These are phyloP conservation scores for Chaetodon trifascialis DNA, from an alignment of 2,113 vertebrate species.

Conservation along the genomic window DNA sequence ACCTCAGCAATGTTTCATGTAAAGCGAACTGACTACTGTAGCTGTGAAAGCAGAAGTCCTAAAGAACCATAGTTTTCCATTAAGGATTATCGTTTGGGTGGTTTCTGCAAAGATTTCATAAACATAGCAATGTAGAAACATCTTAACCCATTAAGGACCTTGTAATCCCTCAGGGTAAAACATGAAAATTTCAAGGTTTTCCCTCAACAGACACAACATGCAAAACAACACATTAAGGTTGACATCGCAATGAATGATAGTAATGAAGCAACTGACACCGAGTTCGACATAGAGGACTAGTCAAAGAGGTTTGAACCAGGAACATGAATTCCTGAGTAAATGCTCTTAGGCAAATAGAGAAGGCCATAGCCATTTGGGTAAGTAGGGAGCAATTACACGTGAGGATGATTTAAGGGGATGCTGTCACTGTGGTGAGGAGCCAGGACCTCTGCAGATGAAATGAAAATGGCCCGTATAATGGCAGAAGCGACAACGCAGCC, in stretches of 20 bases:
- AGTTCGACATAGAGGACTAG: constrained; percentile 48
- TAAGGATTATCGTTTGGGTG: not conserved
- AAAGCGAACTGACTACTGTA: not conserved
- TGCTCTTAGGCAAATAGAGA: constrained; percentile 85
- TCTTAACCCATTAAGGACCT: not conserved
- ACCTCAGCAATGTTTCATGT: not conserved
- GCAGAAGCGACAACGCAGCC: constrained; percentile 74
- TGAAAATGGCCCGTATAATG: constrained; percentile 84
- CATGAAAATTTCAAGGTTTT: constrained; percentile 24
- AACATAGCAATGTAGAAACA: not conserved
- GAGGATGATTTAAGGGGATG: constrained; percentile 83
- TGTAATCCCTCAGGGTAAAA: constrained; percentile 7
- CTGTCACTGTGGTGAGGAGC: constrained; percentile 77
- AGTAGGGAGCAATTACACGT: constrained; percentile 83
- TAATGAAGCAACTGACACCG: constrained; percentile 53
- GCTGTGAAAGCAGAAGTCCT: not conserved
- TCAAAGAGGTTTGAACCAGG: constrained; percentile 67
- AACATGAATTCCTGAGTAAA: constrained; percentile 74
- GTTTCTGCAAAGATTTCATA: not conserved
- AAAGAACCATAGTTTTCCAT: not conserved
- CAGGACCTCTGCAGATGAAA: constrained; percentile 80
- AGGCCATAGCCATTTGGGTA: constrained; percentile 82
- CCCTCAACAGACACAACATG: constrained; percentile 21
- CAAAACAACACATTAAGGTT: constrained; percentile 44
- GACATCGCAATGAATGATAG: constrained; percentile 50